Base-by-base conservation (phyloP, 2,888 invertebrate species). In the Dicyrtomina minuta region DNA sequence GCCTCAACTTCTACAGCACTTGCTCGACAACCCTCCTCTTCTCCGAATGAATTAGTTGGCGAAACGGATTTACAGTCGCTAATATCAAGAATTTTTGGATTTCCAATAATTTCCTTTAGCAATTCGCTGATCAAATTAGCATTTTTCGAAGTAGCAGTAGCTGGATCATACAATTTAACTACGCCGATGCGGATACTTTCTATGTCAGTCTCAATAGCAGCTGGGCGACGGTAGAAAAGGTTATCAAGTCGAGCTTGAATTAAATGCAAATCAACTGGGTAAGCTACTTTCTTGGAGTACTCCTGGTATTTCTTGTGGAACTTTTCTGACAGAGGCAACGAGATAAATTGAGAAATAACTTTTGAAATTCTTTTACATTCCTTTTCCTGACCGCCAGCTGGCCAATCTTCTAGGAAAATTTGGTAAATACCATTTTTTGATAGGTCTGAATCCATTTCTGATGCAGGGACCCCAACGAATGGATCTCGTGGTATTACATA, bases 181-280 rank as follows among this genome's bases (percentile, higher is more conserved):
- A 97, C 95, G 84, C 97, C 97, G 71, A 88, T 88, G 39, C 93
- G 94, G 75, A 98, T 85, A 82, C 92, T 93, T 66, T 95, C 87
- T n/a, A 93, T 91, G 84, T 98, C 97, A 84, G 93, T 96, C 84
- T 94, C 93, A 0, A 95, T 90, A 0, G 96, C 90, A 24, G 91
- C 91, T 58, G 92, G 87, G 72, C 96, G 86, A 66, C 97, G 88
- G 83, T 96, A 97, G 82, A 93, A 96, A 80, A 91, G 87, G 82
- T 92, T 92, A 79, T 92, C 90, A 78, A 93, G 87, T 60, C 79
- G 74, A 61, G 81, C 81, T 79, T 90, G 90, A 72, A 98, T 93
- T 26, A 94, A 95, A 61, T 91, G 90, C 74, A 98, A 84, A 85
- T 98, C 97, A 74, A 96, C 90, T 2, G 96, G 96, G 84, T 97